These are phyloP conservation scores for Synchiropus splendidus DNA, from an alignment of 2,113 vertebrate genomes.

Conservation along the genomic window DNA sequence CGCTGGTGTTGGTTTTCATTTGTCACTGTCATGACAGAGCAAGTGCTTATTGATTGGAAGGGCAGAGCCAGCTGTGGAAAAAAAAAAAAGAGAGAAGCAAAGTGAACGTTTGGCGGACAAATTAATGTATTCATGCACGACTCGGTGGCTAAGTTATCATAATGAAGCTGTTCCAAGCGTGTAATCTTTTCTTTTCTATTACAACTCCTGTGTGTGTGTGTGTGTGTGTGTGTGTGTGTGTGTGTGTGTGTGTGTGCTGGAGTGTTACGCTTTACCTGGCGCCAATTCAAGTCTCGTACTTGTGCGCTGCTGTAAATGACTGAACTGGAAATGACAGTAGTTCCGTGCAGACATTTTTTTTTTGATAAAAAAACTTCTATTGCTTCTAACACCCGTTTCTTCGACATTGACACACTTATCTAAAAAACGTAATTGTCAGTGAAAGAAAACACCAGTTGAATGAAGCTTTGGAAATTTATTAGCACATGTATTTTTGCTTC, in stretches of 20 bases:
- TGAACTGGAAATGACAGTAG: conserved; percentile 24
- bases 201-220: conserved; percentile 27
- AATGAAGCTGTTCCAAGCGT: conserved; percentile 23
- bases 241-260: no score
- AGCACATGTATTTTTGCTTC: no score
- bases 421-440: no score
- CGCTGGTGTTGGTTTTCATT: conserved; percentile 52
- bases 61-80: conserved; percentile 47
- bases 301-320: conserved; percentile 2
- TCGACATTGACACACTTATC: no score
- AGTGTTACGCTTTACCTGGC: neutral
- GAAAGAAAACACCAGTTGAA: no score
- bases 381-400: no score
- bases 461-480: no score
- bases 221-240: no score
- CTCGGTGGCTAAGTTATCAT: conserved; percentile 27
- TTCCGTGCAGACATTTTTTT: no score
- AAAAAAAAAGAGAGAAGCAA: conserved; percentile 49
- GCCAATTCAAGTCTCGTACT: conserved; percentile 5
- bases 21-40: conserved; percentile 69
- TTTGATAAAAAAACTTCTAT: no score
- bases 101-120: conserved; percentile 27
- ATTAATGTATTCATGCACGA: conserved; percentile 37
- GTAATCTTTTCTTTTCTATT: conserved; percentile 38
- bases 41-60: conserved; percentile 67